Base-by-base conservation (phyloP, 2,113 vertebrate species). In the Australoheros scitulus region DNA sequence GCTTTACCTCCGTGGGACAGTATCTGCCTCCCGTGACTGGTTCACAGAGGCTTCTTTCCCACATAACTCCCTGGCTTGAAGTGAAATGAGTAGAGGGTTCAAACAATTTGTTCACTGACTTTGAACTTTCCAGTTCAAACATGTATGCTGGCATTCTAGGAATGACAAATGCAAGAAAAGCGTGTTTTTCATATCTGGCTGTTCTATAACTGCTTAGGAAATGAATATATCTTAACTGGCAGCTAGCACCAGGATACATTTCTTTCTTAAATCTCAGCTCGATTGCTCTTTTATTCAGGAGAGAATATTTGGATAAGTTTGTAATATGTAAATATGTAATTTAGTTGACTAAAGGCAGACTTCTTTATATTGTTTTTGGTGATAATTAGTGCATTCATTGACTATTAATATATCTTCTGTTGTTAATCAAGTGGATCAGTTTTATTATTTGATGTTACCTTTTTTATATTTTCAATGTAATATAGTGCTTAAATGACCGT, bases 1-100 rank as follows among this genome's bases (percentile, higher is more conserved):
- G 79, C 83, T 92, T 88, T 80, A 82, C 75, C 26, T 82, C 90
- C 32, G 2, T 79, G 56, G 81, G 83, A 87, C 82, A 75, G 78
- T 61, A 80, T 87, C 58, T 79, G 52, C 60, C 76, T 76, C 56
- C 81, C 50, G 4, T 75, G 76, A 87, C 81, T 70, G 83, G 29
- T 61, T 89, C 87, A 83, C 52, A 32, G 36, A 87, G 15, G 76
- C 38, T 57, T 57, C 74, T 56, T 82, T 82, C 52, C 76, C 7
- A 72, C 20, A 1, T 22, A 77, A 68, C 47, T 75, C 59, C 22
- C 38, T 17, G 77, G 61, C 68, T 90, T 80, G 60, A 83, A 60
- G 77, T 63, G 76, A 88, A 89, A 87, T 57, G 65, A 81, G 61
- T 11, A 32, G 17, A 2, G 24, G 82, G 79, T 87, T 90, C 57